Base-by-base conservation (phyloP, 2,888 invertebrate genomes). In the Serrognathus titanus region DNA sequence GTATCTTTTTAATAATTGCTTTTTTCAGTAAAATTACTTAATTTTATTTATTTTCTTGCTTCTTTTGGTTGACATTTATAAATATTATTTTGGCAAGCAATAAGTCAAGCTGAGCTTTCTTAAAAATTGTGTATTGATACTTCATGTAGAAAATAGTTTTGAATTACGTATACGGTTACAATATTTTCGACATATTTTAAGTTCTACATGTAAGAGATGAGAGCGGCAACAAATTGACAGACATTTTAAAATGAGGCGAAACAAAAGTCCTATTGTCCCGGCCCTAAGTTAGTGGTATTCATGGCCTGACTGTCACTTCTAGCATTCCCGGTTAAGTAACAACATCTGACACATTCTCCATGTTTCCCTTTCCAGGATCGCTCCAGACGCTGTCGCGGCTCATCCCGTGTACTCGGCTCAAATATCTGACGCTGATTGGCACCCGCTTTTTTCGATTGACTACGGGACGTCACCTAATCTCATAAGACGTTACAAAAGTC, bases 321-420 rank as follows among this genome's bases (percentile, higher is more conserved):
- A 68, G 64, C 69, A 64, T 71, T 68, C 71, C 64, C 70, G 59
- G 68, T 68, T 71, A 72, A 70, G 65, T 71, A 75, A 75, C 73
- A 71, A 64, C 71, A 73, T 72, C 73, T 73, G 75, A 75, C 75
- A 72, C 65, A 69, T 73, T 71, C 74, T 73, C 75, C 73, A 73
- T 73, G 74, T 73, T 70, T 71, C 69, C 70, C 70, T 70, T 71
- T 71, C 71, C 70, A 66, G 71, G 69, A 74, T 74, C 71, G 69
- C 66, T 73, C 72, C 73, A 74, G 75, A 75, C 75, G 75, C 75
- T 75, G 77, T 77, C 77, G 74, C 72, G 73, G 71, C 74, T 76
- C 71, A 75, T 77, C 73, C 70, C 51, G 64, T 62, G 64, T 66
- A 61, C 63, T 68, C 69, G 66, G 64, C 71, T 73, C 71, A 71